Percentiles rank a stretch among this genome's conserved stretches.
These are phyloP conservation scores for Myripristis murdjan DNA, from an alignment of 2,797 vertebrate species.

Conservation along the genomic window DNA sequence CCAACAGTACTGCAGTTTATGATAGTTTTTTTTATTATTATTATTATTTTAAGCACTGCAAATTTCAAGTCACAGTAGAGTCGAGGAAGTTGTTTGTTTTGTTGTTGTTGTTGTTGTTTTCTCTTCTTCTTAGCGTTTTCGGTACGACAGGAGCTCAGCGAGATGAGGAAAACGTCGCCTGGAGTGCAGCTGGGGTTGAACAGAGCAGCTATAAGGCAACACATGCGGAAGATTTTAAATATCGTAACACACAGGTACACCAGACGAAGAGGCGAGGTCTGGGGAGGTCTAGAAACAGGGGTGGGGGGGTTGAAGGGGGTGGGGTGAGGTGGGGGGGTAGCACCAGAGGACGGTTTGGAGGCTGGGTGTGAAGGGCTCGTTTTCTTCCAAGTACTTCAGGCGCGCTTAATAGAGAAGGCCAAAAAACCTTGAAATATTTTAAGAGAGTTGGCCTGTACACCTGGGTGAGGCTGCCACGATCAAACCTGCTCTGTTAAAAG, in stretches of 20 bases:
- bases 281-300: slow-evolving; percentile 39
- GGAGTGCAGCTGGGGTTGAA: slow-evolving; percentile 43
- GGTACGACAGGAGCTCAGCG: slow-evolving; percentile 11
- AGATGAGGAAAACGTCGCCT: slow-evolving; percentile 39
- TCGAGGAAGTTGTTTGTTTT: background rate
- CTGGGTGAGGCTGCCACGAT: too few species aligned
- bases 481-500: too few species aligned
- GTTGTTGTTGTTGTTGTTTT: background rate
- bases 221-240: slow-evolving; percentile 65
- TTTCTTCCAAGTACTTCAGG: slow-evolving; percentile 4
- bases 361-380: background rate
- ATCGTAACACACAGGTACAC: slow-evolving; percentile 50
- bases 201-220: slow-evolving; percentile 76
- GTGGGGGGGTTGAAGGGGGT: too few species aligned
- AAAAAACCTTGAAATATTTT: too few species aligned
- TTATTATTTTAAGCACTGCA: too few species aligned
- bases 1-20: slow-evolving; percentile 13
- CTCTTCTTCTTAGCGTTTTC: background rate
- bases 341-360: slow-evolving; percentile 4
- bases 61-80: background rate
- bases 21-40: background rate
- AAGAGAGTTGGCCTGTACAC: too few species aligned
- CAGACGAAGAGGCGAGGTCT: slow-evolving; percentile 30
- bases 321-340: too few species aligned
- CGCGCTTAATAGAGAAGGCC: too few species aligned